Percentiles rank a stretch among this genome's conserved stretches.
These are phyloP conservation scores for Agrilus mali DNA, from an alignment of 2,888 invertebrate species.

Conservation along the genomic window DNA sequence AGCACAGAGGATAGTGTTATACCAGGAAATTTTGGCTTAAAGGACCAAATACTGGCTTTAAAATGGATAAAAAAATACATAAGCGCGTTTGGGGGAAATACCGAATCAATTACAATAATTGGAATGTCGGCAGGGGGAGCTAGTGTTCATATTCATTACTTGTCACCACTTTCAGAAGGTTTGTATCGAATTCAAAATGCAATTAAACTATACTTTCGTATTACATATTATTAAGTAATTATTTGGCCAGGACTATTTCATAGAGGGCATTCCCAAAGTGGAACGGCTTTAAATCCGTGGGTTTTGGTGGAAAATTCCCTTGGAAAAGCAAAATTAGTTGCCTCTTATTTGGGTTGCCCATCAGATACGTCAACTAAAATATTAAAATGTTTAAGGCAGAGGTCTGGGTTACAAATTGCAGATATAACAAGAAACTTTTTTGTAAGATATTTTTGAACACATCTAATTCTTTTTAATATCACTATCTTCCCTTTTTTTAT, in stretches of 20 bases:
- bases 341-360: slow-evolving; percentile 47
- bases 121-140: slow-evolving; percentile 61
- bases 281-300: slow-evolving; percentile 45
- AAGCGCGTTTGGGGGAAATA: slow-evolving; percentile 53
- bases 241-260: slow-evolving; percentile 35
- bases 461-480: no score
- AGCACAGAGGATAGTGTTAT: slow-evolving; percentile 53
- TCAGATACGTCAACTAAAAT: slow-evolving; percentile 38
- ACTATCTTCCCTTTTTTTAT: background rate
- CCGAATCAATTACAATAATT: slow-evolving; percentile 47
- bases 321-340: slow-evolving; percentile 45
- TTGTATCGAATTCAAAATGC: background rate
- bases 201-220: no score
- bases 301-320: slow-evolving; percentile 39
- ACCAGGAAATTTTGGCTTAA: slow-evolving; percentile 56
- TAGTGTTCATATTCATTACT: slow-evolving; percentile 55
- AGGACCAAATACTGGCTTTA: slow-evolving; percentile 55
- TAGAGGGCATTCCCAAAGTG: slow-evolving; percentile 53
- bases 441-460: slow-evolving; percentile 24
- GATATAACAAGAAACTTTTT: slow-evolving; percentile 40
- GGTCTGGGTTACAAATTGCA: slow-evolving; percentile 44
- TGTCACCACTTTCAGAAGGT: slow-evolving; percentile 42
- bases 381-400: slow-evolving; percentile 46
- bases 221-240: background rate
- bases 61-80: slow-evolving; percentile 55